A percentile compares a stretch with the other conserved stretches of the same genome.
These are phyloP conservation scores for Papilio protenor DNA, from an alignment of 2,888 invertebrate genomes.

Conservation along the genomic window DNA sequence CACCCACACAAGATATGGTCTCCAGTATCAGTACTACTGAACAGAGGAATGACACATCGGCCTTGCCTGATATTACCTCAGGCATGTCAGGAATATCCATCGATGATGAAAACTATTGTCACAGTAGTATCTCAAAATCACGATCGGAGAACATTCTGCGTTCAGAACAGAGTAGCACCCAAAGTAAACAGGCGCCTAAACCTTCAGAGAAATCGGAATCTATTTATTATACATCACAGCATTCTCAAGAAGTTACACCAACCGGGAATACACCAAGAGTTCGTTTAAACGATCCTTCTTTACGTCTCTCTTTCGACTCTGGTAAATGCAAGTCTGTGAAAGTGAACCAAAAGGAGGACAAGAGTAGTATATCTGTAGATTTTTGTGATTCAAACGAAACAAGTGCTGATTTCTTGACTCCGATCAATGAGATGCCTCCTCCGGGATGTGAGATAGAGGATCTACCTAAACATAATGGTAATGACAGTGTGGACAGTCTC, in stretches of 20 bases:
- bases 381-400: slow-evolving; percentile 82
- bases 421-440: slow-evolving; percentile 81
- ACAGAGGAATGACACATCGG: slow-evolving; percentile 76
- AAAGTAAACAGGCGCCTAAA: slow-evolving; percentile 62
- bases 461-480: slow-evolving; percentile 77
- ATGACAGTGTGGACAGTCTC: slow-evolving; percentile 74
- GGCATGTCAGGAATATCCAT: slow-evolving; percentile 82
- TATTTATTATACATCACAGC: slow-evolving; percentile 79
- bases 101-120: slow-evolving; percentile 78
- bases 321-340: slow-evolving; percentile 75
- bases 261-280: slow-evolving; percentile 72
- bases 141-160: slow-evolving; percentile 79
- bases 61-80: slow-evolving; percentile 76
- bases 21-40: slow-evolving; percentile 81
- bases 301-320: slow-evolving; percentile 75
- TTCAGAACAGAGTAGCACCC: slow-evolving; percentile 72
- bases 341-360: slow-evolving; percentile 71
- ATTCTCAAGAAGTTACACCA: slow-evolving; percentile 78
- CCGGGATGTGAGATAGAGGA: slow-evolving; percentile 80
- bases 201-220: slow-evolving; percentile 76
- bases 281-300: slow-evolving; percentile 70
- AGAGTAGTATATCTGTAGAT: slow-evolving; percentile 76
- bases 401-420: slow-evolving; percentile 80
- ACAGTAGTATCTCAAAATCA: slow-evolving; percentile 79
- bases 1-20: slow-evolving; percentile 82